Evolutionary conservation across 2,113 vertebrate species (phyloP).

Genomic region (Aythya baeri): DNA sequence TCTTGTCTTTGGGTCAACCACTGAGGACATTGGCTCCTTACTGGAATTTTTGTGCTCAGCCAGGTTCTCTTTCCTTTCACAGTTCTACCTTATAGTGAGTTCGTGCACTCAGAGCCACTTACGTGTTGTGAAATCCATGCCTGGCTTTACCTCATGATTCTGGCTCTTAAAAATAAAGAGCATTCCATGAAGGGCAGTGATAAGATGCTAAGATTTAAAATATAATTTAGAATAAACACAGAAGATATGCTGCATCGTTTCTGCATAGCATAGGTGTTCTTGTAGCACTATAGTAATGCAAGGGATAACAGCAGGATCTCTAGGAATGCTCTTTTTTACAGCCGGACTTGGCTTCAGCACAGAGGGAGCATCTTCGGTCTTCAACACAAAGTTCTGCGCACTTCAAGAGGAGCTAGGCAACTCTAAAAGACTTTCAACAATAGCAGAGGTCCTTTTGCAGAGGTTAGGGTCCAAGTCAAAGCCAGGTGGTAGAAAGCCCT

Average conservation of each 20-base stretch:
- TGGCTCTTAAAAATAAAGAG: not conserved
- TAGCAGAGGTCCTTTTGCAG: not conserved
- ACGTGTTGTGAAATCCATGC: not conserved
- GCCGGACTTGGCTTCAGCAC: not conserved
- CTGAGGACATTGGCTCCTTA: not conserved
- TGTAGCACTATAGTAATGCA: not conserved
- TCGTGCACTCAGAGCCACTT: not conserved
- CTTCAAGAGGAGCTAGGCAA: not conserved
- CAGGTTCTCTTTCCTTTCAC: not conserved
- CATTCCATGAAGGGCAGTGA: not conserved
- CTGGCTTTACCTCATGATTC: not conserved
- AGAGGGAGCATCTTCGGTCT: not conserved
- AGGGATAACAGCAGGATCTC: not conserved
- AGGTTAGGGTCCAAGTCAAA: not conserved
- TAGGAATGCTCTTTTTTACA: not conserved
- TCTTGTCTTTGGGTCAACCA: not conserved
- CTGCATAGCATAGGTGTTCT: not conserved
- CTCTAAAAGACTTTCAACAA: not conserved
- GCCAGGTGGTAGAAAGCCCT: not conserved
- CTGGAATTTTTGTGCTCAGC: not conserved
- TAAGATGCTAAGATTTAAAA: slow-evolving; percentile 28
- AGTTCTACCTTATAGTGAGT: not conserved
- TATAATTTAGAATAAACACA: not conserved
- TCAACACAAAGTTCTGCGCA: not conserved
- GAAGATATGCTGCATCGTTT: not conserved